These are phyloP conservation scores for Dasypus novemcinctus DNA, from an alignment of 2,113 vertebrate genomes.

Conservation along the genomic window DNA sequence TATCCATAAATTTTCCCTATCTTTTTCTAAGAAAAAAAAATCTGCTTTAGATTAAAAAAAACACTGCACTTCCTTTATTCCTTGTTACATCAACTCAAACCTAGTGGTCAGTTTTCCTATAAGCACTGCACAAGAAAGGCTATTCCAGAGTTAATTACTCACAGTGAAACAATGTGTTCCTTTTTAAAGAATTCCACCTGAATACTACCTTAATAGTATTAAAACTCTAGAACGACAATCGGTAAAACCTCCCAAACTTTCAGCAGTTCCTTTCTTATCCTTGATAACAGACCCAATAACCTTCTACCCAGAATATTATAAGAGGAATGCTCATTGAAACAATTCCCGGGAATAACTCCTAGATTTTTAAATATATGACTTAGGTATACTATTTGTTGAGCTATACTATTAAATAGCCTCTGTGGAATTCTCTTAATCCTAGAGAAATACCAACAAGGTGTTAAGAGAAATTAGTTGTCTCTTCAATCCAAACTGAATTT, in stretches of 20 bases:
- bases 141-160: background rate
- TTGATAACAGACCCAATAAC: background rate
- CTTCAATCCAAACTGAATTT: constrained; percentile 29
- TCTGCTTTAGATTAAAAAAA: background rate
- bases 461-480: background rate
- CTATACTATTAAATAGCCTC: background rate
- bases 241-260: background rate
- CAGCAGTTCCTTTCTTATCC: background rate
- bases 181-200: background rate
- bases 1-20: background rate
- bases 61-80: background rate
- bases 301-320: background rate
- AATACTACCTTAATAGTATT: background rate
- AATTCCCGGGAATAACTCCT: background rate
- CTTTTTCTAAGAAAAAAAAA: constrained; percentile 41
- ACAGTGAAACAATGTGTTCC: background rate
- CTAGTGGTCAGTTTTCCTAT: background rate
- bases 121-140: background rate
- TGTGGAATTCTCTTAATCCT: constrained; percentile 1
- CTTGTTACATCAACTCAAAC: background rate
- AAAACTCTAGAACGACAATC: background rate
- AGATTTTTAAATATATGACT: background rate
- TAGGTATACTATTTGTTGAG: background rate
- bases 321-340: background rate
- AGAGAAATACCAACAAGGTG: background rate